Percentiles rank a stretch among this genome's conserved stretches.
phyloP scores from a whole-genome alignment of 2,797 vertebrate genomes.

The Characodon lateralis region DNA sequence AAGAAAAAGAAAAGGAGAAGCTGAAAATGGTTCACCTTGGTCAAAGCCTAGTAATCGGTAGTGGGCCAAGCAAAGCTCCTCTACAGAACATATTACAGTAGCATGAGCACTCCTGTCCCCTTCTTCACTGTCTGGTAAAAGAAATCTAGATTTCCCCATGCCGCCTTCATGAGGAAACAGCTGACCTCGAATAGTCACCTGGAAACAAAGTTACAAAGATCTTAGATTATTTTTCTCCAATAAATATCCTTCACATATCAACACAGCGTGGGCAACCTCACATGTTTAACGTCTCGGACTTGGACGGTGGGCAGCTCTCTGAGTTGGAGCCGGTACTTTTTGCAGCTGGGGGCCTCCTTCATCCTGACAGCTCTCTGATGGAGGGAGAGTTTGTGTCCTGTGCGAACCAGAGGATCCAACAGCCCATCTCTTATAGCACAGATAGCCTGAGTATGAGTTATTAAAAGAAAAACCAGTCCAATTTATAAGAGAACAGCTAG shows the following conservation, averaged over 20 bases:
- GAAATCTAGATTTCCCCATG: conserved; percentile 90
- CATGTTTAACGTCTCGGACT: conserved; percentile 88
- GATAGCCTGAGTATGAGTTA: conserved; percentile 77
- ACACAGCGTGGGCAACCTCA: conserved; percentile 67
- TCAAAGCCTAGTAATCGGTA: conserved; percentile 90
- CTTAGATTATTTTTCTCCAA: neutral
- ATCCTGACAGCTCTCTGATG: conserved; percentile 90
- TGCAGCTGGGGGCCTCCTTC: conserved; percentile 85
- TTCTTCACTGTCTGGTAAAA: conserved; percentile 77
- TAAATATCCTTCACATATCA: neutral
- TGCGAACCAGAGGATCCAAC: conserved; percentile 88
- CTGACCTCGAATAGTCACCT: conserved; percentile 95
- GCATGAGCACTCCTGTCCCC: conserved; percentile 50
- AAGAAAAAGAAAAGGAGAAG: neutral
- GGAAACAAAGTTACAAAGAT: conserved; percentile 18
- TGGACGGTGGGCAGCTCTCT: conserved; percentile 80
- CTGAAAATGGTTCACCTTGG: conserved; percentile 81
- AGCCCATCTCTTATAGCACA: conserved; percentile 85
- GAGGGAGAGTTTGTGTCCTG: conserved; percentile 90
- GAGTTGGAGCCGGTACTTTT: conserved; percentile 78
- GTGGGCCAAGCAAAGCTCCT: conserved; percentile 89
- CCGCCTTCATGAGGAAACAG: conserved; percentile 91
- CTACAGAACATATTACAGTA: conserved; percentile 92
- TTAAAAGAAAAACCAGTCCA: neutral
- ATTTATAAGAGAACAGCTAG: conserved; percentile 6